These are phyloP conservation scores for Clostera curtula DNA, from an alignment of 2,888 invertebrate genomes.

Conservation along the genomic window DNA sequence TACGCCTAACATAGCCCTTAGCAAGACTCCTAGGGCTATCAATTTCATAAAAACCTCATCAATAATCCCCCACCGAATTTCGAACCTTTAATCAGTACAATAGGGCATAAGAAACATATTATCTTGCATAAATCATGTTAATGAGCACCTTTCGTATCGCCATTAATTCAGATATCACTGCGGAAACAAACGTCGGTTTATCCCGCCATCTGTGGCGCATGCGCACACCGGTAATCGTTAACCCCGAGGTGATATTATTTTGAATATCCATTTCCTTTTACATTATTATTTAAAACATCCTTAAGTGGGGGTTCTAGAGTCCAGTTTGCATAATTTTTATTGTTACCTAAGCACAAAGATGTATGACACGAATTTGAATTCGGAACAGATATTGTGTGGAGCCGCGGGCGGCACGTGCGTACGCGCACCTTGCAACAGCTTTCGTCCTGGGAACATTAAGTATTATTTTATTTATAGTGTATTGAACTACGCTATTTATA, in stretches of 20 bases:
- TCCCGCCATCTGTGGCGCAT: conserved; percentile 71
- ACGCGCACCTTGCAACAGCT: conserved; percentile 64
- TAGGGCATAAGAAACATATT: conserved; percentile 57
- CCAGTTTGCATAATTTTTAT: conserved; percentile 50
- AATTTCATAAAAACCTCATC: conserved; percentile 24
- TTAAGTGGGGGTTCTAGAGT: conserved; percentile 54
- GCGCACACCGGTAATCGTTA: conserved; percentile 73
- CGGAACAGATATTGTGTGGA: conserved; percentile 59
- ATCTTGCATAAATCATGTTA: conserved; percentile 73
- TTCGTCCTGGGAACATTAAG: conserved; percentile 44
- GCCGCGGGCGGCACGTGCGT: conserved; percentile 70
- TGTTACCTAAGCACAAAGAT: conserved; percentile 53
- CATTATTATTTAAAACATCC: conserved; percentile 63
- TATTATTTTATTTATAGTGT: conserved; percentile 46
- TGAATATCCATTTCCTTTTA: conserved; percentile 69
- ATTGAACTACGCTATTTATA: conserved; percentile 32
- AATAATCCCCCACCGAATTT: conserved; percentile 26
- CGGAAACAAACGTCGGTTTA: conserved; percentile 75
- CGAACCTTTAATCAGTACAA: conserved; percentile 50
- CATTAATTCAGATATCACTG: conserved; percentile 75
- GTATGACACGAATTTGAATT: conserved; percentile 72
- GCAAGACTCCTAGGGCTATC: conserved; percentile 14
- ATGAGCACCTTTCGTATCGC: conserved; percentile 74
- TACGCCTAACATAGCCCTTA: too few relatives aligned
- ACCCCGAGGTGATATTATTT: conserved; percentile 75